phyloP scores from a whole-genome alignment of 2,797 vertebrate genomes.

The Erpetoichthys calabaricus region DNA sequence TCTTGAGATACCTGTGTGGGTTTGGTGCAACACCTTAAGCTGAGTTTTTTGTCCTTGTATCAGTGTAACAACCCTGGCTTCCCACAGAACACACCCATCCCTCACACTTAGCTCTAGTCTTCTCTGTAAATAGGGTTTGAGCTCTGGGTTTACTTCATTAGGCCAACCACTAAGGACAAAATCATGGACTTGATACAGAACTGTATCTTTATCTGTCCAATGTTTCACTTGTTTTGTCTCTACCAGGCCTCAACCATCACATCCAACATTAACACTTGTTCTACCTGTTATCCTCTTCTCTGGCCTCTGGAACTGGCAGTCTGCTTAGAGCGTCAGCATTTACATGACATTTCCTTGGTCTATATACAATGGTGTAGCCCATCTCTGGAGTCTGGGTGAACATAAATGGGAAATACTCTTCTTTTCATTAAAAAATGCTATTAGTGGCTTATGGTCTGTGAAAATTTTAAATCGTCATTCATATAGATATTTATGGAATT shows the following conservation, averaged over 20 bases:
- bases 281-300: too few relatives aligned
- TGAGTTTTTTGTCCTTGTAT: background rate
- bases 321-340: background rate
- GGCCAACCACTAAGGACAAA: background rate
- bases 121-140: background rate
- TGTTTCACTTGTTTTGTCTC: background rate
- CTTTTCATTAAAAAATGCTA: background rate
- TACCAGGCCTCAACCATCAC: background rate
- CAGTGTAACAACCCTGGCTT: background rate
- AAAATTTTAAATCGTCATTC: background rate
- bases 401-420: background rate
- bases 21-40: background rate
- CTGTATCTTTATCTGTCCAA: too few relatives aligned
- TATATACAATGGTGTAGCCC: background rate
- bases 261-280: background rate
- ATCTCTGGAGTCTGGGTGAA: background rate
- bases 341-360: background rate
- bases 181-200: background rate
- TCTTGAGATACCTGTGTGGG: background rate
- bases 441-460: constrained; percentile 4
- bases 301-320: constrained; percentile 1
- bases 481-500: background rate
- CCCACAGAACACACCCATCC: background rate
- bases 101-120: background rate
- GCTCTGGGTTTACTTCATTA: background rate